Evolutionary conservation across 2,113 vertebrate genomes (phyloP).

Genomic region (Marmota flaviventris): DNA sequence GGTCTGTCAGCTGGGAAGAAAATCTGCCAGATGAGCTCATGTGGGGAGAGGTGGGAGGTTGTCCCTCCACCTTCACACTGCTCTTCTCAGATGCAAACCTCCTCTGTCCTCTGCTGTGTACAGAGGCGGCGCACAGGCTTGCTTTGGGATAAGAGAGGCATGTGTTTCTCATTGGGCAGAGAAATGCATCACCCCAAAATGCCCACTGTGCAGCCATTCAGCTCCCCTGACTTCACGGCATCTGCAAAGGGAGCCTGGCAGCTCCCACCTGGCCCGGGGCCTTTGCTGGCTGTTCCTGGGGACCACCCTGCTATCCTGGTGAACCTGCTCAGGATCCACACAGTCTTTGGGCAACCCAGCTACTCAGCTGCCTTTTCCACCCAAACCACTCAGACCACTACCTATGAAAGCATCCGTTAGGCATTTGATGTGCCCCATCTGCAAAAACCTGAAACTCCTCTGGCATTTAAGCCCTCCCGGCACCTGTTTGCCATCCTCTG

Average conservation of each 20-base stretch:
- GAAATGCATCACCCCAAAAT: not conserved
- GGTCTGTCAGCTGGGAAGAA: fast-evolving
- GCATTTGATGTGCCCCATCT: not conserved
- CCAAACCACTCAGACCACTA: not conserved
- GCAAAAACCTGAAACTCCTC: not conserved
- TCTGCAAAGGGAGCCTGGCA: fast-evolving
- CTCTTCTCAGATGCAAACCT: not conserved
- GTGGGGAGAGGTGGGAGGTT: fast-evolving
- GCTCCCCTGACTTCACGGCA: no score
- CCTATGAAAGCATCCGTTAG: not conserved
- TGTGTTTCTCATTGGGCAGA: not conserved
- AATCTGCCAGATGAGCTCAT: not conserved
- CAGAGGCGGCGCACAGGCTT: fast-evolving
- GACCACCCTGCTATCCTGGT: not conserved
- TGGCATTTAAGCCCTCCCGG: fast-evolving
- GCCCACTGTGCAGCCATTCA: not conserved
- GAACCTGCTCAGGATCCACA: not conserved
- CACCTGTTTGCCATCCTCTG: fast-evolving
- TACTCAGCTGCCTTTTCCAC: not conserved
- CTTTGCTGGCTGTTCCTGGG: not conserved
- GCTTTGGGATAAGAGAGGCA: not conserved
- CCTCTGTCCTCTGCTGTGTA: not conserved
- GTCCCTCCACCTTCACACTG: not conserved
- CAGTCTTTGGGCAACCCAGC: fast-evolving
- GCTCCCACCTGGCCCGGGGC: fast-evolving